Base-by-base conservation (phyloP, 2,113 vertebrate genomes). In the Phrynosoma blainvillii region DNA sequence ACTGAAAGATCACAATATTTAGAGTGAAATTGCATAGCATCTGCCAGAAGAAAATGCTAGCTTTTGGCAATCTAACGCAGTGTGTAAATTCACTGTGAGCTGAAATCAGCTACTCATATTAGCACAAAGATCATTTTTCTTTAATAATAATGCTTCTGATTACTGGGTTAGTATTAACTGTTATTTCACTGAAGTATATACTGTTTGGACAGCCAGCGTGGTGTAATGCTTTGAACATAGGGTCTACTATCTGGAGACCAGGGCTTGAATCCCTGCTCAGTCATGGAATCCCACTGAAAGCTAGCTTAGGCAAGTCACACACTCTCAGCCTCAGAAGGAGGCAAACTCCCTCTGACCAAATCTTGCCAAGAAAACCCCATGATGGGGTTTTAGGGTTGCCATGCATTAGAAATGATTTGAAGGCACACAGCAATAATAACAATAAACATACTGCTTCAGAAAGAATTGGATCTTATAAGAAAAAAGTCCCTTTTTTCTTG, bases 81-180 rank as follows among this genome's bases (percentile, higher is more conserved):
- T 32, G 62, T 21, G 25, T 13, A 7, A 56, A 59, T 1, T 78
- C 74, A 2, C 0, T 10, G 0, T 2, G 5, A 14, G 0, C 14
- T 32, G 42, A 5, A 0, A 0, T 0, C 62, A 32, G 65, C 9
- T 18, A 74, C 9, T 8, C 23, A 3, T 4, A 0, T 0, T 16
- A 12, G 68, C 42, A 1, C 30, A 0, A 30, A 0, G 0, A n/a
- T 12, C 70, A 77, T 59, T 4, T 4, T 0, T 42, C 5, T 47
- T 40, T 25, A 0, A 40, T 75, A 36, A 36, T 16, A 56, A 74
- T 71, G 52, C 11, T 73, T 68, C 11, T 30, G 30, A 75, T 25
- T 25, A 74, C 16, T 27, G 13, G n/a, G 70, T 62, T 47, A 59
- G 2, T 36, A 84, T 16, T 54, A 75, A 8, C 52, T 25, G 20